phyloP scores from a whole-genome alignment of 2,888 invertebrate genomes.

The Tolmerus cingulatus region DNA sequence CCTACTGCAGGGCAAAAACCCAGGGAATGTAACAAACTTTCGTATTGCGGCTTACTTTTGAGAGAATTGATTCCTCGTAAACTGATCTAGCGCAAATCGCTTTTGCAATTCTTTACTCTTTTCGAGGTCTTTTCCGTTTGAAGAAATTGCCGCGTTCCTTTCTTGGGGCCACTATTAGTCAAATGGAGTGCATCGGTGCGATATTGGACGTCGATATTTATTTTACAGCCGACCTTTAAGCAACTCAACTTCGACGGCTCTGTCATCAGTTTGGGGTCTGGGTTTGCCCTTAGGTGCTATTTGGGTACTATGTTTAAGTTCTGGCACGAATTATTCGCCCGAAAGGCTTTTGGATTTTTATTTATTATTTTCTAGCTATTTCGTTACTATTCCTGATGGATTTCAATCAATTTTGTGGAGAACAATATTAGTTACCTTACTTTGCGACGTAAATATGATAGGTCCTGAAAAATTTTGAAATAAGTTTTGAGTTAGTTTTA shows the following conservation, averaged over 20 bases:
- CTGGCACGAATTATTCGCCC: background rate
- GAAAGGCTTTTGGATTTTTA: background rate
- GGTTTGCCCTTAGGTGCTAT: background rate
- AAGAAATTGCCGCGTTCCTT: background rate
- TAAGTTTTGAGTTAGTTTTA: no score
- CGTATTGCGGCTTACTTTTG: background rate
- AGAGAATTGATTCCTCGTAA: background rate
- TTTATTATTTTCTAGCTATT: background rate
- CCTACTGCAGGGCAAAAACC: background rate
- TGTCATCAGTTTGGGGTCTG: background rate
- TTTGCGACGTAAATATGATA: no score
- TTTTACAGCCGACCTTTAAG: background rate
- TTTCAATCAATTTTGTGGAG: background rate
- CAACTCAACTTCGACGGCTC: background rate
- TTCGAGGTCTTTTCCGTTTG: background rate
- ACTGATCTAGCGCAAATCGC: background rate
- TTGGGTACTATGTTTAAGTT: background rate
- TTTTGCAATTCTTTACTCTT: background rate
- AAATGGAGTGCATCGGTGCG: background rate
- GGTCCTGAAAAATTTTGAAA: no score
- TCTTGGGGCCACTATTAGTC: background rate
- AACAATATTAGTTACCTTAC: no score
- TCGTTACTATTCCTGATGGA: background rate
- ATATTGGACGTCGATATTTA: background rate
- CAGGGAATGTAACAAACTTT: background rate